Evolutionary conservation across 2,113 vertebrate genomes (phyloP).

Genomic region (Anthoscopus minutus): DNA sequence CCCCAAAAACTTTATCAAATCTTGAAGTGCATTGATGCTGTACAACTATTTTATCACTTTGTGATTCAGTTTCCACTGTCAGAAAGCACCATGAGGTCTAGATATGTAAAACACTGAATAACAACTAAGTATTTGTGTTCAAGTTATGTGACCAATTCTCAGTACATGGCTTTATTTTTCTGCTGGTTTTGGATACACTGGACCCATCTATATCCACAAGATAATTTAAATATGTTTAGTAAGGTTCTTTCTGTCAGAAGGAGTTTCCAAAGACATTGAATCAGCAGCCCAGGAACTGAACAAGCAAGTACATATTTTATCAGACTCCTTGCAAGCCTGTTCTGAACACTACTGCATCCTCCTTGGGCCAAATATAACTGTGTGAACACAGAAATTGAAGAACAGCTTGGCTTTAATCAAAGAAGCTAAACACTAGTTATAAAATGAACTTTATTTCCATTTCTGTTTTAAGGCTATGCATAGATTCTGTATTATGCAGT

Average conservation of each 20-base stretch:
- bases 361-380: not conserved
- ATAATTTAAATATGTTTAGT: not conserved
- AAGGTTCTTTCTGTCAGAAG: not conserved
- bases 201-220: not conserved
- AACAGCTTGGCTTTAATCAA: not conserved
- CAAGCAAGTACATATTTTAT: not conserved
- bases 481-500: not conserved
- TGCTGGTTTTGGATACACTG: not conserved
- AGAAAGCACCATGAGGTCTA: not conserved
- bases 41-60: not conserved
- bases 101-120: not conserved
- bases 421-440: not conserved
- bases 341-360: not conserved
- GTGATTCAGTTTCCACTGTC: not conserved
- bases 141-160: not conserved
- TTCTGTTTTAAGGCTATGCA: not conserved
- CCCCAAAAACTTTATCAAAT: not conserved
- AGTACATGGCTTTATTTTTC: slow-evolving; percentile 3
- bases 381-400: not conserved
- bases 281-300: not conserved
- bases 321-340: not conserved
- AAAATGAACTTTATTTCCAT: not conserved
- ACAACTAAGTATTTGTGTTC: not conserved
- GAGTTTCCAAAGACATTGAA: not conserved
- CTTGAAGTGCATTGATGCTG: not conserved